A percentile compares a stretch with the other conserved stretches of the same genome.
Conservation (phyloP, 2,113 vertebrate species). For the Rousettus leschenaultii region DNA sequence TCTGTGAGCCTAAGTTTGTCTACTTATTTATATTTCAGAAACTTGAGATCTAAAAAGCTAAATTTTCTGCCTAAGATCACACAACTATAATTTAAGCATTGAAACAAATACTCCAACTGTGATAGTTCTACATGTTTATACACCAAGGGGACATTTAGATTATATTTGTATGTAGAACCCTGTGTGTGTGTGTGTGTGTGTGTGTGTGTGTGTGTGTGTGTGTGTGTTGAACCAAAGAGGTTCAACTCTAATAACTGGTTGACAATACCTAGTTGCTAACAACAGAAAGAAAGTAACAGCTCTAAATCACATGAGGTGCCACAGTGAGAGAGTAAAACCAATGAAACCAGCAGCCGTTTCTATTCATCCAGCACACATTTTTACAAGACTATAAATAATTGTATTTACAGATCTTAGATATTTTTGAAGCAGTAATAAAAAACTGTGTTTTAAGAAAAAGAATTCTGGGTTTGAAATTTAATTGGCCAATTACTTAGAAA, state of each 20-base stretch:
- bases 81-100: neutral
- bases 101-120: neutral
- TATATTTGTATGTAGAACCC: neutral
- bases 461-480: slow-evolving; percentile 52
- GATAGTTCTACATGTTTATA: neutral
- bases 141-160: neutral
- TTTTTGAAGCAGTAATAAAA: slow-evolving; percentile 54
- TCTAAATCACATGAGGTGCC: neutral
- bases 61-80: neutral
- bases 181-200: neutral
- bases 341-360: neutral
- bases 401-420: neutral
- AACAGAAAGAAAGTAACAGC: neutral
- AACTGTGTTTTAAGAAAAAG: slow-evolving; percentile 16
- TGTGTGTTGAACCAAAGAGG: neutral
- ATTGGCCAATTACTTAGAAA: slow-evolving; percentile 64
- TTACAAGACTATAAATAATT: slow-evolving; percentile 47
- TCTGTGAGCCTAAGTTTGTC: neutral
- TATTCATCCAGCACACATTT: neutral
- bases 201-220: neutral
- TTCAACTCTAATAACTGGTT: neutral
- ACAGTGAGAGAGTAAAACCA: neutral
- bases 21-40: slow-evolving; percentile 8
- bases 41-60: neutral
- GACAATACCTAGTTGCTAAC: slow-evolving; percentile 33